Evolutionary conservation across 2,888 invertebrate genomes (phyloP), one percentile per base, ranked within the genome.

Genomic region (Drosophila fulvimacula): DNA sequence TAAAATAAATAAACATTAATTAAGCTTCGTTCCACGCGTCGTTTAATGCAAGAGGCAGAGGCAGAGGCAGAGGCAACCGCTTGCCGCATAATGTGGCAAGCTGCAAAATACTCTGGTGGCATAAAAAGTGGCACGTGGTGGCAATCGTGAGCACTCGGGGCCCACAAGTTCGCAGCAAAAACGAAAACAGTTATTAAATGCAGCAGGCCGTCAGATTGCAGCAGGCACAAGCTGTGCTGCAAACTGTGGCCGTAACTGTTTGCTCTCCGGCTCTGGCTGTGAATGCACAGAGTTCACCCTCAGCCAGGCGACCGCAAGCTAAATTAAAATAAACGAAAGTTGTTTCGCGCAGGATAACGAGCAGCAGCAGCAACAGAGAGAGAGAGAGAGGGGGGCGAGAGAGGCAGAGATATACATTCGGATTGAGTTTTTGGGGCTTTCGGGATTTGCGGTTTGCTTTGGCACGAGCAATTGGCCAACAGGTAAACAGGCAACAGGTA

Each of bases 261-360:
- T 34, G 46, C 57, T 11, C 46, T 4, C 46, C n/a, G 13, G n/a
- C 39, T 30, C 30, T 10, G 21, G 15, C 42, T 42, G 42, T 15
- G 46, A 46, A 27, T 32, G 46, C 46, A 46, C 46, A 24, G 44
- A 44, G 44, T n/a, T 44, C 44, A 44, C 49, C 49, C 32, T 49
- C 49, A 10, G 51, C 36, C 32, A 10, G 0, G 5, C 51, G 70
- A 89, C 89, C 88, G 78, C 88, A 88, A 74, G 73, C 64, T 73
- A 86, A 86, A 86, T 86, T 86, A 86, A 86, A 86, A 86, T 86
- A 86, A 86, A 86, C 89, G 86, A 86, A 86, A 86, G 86, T 86
- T 87, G 87, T 89, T 86, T 81, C 27, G 57, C 66, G 66, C 69
- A 87, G 82, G 82, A 82, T 82, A 82, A 86, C 70, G 68, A 67